Percentiles rank a stretch among this genome's conserved stretches.
phyloP scores from a whole-genome alignment of 2,888 invertebrate species.

The Steinernema hermaphroditum region DNA sequence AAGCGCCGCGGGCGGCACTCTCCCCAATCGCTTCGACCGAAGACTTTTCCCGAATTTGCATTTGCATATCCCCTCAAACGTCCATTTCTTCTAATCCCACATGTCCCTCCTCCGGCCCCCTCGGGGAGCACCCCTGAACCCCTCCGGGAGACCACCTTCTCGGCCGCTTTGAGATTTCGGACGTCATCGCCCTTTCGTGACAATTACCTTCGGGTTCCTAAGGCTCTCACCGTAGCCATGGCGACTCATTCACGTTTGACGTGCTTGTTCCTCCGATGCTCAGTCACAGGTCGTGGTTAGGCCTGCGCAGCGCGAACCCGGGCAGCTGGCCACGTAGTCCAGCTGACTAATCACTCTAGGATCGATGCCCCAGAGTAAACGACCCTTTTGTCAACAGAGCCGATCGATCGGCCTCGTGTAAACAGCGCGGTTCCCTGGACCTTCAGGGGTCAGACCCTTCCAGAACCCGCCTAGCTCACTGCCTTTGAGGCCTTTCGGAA shows the following conservation, averaged over 20 bases:
- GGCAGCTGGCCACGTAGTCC: too few relatives aligned
- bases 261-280: too few relatives aligned
- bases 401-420: background rate
- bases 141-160: too few relatives aligned
- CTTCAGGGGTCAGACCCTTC: background rate
- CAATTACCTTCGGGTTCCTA: too few relatives aligned
- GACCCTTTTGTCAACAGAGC: background rate
- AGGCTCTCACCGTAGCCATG: slow-evolving; percentile 4
- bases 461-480: background rate
- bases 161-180: too few relatives aligned
- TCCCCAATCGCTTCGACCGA: background rate
- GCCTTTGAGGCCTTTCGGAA: slow-evolving; percentile 4
- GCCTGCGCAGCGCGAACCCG: background rate
- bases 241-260: too few relatives aligned
- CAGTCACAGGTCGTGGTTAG: background rate
- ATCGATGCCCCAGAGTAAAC: slow-evolving; percentile 11
- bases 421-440: background rate
- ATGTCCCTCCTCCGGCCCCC: too few relatives aligned
- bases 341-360: background rate
- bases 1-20: slow-evolving; percentile 1
- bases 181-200: too few relatives aligned
- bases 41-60: background rate
- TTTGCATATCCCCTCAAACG: slow-evolving; percentile 1
- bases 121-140: too few relatives aligned
- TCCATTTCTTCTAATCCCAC: background rate